Evolutionary conservation across 2,113 vertebrate species (phyloP), one percentile per base, ranked within the genome.

Genomic region (Raja brachyura): DNA sequence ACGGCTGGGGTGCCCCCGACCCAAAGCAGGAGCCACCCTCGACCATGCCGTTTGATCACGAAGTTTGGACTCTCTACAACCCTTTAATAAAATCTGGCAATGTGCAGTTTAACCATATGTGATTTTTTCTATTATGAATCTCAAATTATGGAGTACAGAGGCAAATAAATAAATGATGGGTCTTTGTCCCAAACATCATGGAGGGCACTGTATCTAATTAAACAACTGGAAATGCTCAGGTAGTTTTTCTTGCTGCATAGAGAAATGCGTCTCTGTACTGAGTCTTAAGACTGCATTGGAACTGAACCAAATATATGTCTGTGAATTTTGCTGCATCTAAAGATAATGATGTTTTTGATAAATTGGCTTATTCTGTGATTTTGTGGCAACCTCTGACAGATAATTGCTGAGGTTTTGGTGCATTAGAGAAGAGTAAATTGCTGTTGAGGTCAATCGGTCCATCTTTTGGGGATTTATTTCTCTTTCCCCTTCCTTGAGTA

Each of bases 351-450:
- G 59, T 63, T 56, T 18, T 74, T 75, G 68, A 74, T 75, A 77
- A 56, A 75, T 77, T 68, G 39, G 31, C 25, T 33, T 48, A 56
- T 48, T 7, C 31, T 39, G 54, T 31, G 83, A 86, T 63, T 61
- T 86, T 18, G 18, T 63, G 28, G 11, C 83, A 31, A 18, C 59
- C 59, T 33, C 28, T 88, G 61, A 63, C 59, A 88, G 14, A 63
- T 86, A 86, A 61, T 88, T 88, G 83, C 59, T 88, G 83, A 88
- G 28, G 59, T 88, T 88, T 88, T 88, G 83, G 28, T 88, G 5
- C n/a, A 63, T 56, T 63, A 31, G 83, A 31, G 59, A 18, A 66
- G 14, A 88, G 56, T 88, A n/a, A 5, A 18, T 88, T 31, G 83
- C 31, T 86, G 83, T 61, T 8, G 59, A 88, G 83, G 14, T 63